Evolutionary conservation across 2,888 invertebrate species (phyloP), one percentile per base, ranked within the genome.

Genomic region (Nemotelus nigrinus): DNA sequence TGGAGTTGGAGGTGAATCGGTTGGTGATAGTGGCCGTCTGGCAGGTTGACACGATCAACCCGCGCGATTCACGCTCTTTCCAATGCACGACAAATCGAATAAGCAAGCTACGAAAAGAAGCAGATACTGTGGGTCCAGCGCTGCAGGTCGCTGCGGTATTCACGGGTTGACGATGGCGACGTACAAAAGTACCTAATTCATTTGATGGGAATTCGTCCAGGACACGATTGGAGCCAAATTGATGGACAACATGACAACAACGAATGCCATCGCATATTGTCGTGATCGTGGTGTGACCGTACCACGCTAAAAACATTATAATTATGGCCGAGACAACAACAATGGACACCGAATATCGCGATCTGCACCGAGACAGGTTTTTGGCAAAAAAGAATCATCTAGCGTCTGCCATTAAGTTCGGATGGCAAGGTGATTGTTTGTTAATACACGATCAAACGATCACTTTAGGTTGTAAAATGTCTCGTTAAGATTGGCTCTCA

Each of bases 381-480:
- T 25, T 4, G 25, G 3, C 41, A 43, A 60, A 74, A 74, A 74
- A 60, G 74, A 60, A 48, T 47, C 60, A 41, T 60, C 63, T 41
- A 55, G 55, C 53, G 74, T 63, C 47, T 43, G 44, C 48, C 43
- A 48, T 60, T 74, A 10, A 57, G 45, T 60, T 39, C 53, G n/a
- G 47, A 7, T n/a, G 45, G 45, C 48, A 74, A 74, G 74, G 60
- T 48, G 63, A 74, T 74, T 76, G 76, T 65, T 65, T 53, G 55
- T 65, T 65, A 64, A 76, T 50, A 64, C 75, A 75, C 63, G 63
- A 75, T 43, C 50, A 76, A 76, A 76, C 55, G 63, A 65, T 65
- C 76, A 65, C 48, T 76, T 76, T 65, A 76, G 48, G 50, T 74
- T 74, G 74, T 74, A 74, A 74, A 74, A 74, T 74, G 74, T 74